A percentile compares a stretch with the other conserved stretches of the same genome.
These are phyloP conservation scores for Caloenas nicobarica DNA, from an alignment of 2,113 vertebrate species.

Conservation along the genomic window DNA sequence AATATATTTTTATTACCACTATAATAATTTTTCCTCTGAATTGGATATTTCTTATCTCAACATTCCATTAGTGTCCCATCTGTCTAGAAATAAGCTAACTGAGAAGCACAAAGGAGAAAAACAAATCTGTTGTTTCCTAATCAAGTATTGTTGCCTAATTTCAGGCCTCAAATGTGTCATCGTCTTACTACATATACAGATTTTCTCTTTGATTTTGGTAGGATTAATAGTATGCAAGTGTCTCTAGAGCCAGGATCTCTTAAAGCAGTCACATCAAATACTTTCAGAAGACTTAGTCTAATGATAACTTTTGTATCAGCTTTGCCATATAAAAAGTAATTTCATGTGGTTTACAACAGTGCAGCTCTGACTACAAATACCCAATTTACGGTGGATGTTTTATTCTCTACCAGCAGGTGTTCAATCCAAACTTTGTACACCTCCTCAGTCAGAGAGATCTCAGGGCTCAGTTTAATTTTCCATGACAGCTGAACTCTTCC, in stretches of 20 bases:
- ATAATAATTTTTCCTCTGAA: neutral
- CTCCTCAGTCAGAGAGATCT: neutral
- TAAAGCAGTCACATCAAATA: neutral
- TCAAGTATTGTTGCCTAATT: neutral
- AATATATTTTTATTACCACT: neutral
- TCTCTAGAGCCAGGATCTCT: neutral
- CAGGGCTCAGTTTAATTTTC: slow-evolving; percentile 24
- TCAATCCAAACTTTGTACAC: neutral
- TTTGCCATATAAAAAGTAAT: neutral
- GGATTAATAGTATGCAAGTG: neutral
- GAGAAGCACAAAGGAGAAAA: neutral
- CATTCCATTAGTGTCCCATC: neutral
- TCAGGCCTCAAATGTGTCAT: neutral
- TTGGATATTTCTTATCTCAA: neutral
- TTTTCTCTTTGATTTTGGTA: neutral
- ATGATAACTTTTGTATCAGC: neutral
- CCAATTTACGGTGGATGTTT: neutral
- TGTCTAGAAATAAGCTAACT: neutral
- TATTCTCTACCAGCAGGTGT: neutral
- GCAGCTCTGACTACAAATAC: neutral
- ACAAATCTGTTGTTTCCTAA: neutral
- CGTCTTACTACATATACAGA: neutral
- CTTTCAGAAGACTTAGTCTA: neutral
- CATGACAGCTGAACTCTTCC: neutral
- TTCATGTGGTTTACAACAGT: neutral